Evolutionary conservation across 2,113 vertebrate genomes (phyloP), one percentile per base, ranked within the genome.

Genomic region (Pelmatolapia mariae): DNA sequence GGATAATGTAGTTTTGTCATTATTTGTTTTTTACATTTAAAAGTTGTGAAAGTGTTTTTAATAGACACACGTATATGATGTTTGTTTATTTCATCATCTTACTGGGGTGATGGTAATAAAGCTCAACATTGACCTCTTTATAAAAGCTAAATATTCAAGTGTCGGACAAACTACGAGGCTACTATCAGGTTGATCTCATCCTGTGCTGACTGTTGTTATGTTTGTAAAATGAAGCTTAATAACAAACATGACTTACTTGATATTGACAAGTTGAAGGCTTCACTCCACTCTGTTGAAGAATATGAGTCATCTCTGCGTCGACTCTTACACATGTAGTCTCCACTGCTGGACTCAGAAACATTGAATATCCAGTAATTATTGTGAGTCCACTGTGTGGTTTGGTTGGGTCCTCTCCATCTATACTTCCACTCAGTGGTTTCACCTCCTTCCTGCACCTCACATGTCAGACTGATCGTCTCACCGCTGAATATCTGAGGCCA

Each of bases 31-130:
- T 13, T 16, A 57, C 54, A 29, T 57, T 57, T 57, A 29, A 0
- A 57, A 56, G 53, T 24, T 13, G 0, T 24, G 0, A 56, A 57
- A 57, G 24, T 3, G 0, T 0, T 2, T 54, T 57, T 57, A 0
- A 57, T 57, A 57, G 2, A 57, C 24, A 29, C 24, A 40, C 5
- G 5, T 40, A 0, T 12, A 0, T 57, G 24, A 16, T 57, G 56
- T 29, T 57, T 29, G 24, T 57, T 0, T 9, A 29, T 57, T 57
- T 57, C 7, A 29, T 57, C 56, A 57, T 29, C 1, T 57, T 57
- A 57, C 4, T 29, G 56, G 24, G 2, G 56, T 57, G 13, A 57
- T 57, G 56, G 0, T 0, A 57, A 0, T 16, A 66, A 0, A 66
- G 61, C 18, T 19, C 61, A 66, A 19, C 31, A 63, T 5, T 19